Percentiles rank a stretch among this genome's conserved stretches.
Evolutionary conservation across 2,888 invertebrate species (phyloP).

Genomic region (Miltochrista miniata): DNA sequence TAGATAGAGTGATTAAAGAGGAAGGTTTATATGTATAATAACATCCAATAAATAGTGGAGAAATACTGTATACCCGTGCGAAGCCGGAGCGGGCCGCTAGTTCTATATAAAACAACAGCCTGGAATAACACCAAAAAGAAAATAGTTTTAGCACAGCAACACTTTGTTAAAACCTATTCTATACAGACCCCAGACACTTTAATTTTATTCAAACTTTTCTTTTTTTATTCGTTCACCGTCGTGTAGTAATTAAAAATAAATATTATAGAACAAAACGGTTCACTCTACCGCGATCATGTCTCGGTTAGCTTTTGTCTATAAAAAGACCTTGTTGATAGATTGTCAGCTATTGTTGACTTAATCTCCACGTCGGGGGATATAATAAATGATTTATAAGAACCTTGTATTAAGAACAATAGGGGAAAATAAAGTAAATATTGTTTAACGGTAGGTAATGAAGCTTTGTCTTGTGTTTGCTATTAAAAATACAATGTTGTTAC

Average conservation of each 20-base stretch:
- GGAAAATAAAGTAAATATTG: conserved; percentile 3
- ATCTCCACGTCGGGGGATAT: conserved; percentile 59
- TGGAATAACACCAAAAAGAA: too few species aligned
- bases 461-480: conserved; percentile 28
- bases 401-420: conserved; percentile 23
- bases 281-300: conserved; percentile 65
- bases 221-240: conserved; percentile 47
- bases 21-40: too few species aligned
- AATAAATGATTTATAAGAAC: conserved; percentile 78
- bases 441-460: conserved; percentile 16
- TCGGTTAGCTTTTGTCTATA: conserved; percentile 71
- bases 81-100: too few species aligned
- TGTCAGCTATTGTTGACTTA: conserved; percentile 79
- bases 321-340: conserved; percentile 75
- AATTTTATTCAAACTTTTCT: conserved; percentile 4
- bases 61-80: too few species aligned
- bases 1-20: too few species aligned
- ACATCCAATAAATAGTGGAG: too few species aligned
- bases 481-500: conserved; percentile 27
- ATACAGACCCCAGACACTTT: conserved; percentile 11
- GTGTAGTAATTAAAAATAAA: conserved; percentile 83
- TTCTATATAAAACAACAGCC: too few species aligned
- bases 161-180: neutral
- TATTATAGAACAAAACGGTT: conserved; percentile 76
- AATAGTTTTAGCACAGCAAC: too few species aligned